Base-by-base conservation (phyloP, 1,140 invertebrate genomes). In the Parasteatoda tepidariorum region DNA sequence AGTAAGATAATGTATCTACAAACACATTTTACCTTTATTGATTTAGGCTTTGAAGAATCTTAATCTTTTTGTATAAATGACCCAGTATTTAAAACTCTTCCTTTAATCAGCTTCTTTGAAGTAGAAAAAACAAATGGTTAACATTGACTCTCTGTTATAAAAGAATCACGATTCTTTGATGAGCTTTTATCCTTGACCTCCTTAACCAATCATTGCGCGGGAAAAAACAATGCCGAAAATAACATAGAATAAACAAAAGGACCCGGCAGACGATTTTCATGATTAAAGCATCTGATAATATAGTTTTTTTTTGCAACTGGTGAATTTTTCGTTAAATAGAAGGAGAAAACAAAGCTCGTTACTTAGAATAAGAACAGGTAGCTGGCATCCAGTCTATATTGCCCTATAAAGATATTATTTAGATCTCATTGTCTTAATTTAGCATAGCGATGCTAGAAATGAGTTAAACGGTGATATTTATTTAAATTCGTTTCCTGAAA, bases 261-360 rank as follows among this genome's bases (percentile, higher is more conserved):
- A 28, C 2, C 5, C 68, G 30, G 68, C 26, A 71, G 68, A 71
- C 13, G 68, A 71, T 71, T 38, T 71, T 54, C 28, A 71, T 48
- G 68, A 71, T 57, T 57, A 48, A 48, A 13, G 38, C 9, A 13
- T 48, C 38, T 9, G 38, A 48, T 18, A 18, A 48, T 48, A 2
- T 18, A 48, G n/a, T 48, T 48, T 48, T 48, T 48, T 48, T 48
- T 48, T 4, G 1, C 18, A 2, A 13, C 18, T 4, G 1, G 9
- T 48, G 18, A 48, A 1, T 4, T 48, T 48, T 13, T 48, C 18
- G 9, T 48, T 48, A 48, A 48, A 18, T 48, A 18, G 18, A 9
- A 48, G 18, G 9, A 18, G 38, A 48, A 48, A 48, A 48, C 38
- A 48, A 48, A 48, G 38, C 38, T 13, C 38, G 38, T 48, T 9